Percentiles rank a stretch among this genome's conserved stretches.
Evolutionary conservation across 2,888 invertebrate species (phyloP).

Genomic region (Stenurella melanura): DNA sequence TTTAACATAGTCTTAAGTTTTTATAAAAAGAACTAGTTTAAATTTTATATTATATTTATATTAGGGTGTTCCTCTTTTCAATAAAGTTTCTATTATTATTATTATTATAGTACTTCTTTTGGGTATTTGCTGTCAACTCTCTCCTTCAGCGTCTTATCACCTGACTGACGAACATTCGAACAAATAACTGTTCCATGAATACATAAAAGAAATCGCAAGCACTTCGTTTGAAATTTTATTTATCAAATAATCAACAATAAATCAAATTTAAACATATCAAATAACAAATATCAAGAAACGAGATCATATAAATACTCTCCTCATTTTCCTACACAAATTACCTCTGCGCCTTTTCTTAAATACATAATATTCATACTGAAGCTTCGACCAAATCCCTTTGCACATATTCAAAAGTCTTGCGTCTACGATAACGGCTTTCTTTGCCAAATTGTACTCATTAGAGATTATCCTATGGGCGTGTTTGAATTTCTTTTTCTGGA

Average conservation of each 20-base stretch:
- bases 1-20: too few relatives aligned
- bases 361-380: conserved; percentile 76
- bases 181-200: too few relatives aligned
- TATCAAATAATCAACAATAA: not conserved
- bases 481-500: conserved; percentile 85
- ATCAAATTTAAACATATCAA: not conserved
- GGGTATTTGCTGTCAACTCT: too few relatives aligned
- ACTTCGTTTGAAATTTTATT: not conserved
- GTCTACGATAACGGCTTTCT: conserved; percentile 74
- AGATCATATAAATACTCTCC: conserved; percentile 8
- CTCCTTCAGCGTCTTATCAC: too few relatives aligned
- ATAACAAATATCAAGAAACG: not conserved
- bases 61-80: too few relatives aligned
- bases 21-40: too few relatives aligned
- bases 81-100: too few relatives aligned
- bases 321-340: conserved; percentile 8
- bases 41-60: too few relatives aligned
- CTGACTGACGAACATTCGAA: too few relatives aligned
- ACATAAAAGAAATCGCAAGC: too few relatives aligned
- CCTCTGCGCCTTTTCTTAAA: not conserved
- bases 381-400: conserved; percentile 89
- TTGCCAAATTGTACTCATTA: conserved; percentile 74
- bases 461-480: conserved; percentile 79
- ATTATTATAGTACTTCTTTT: too few relatives aligned
- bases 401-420: conserved; percentile 86